Evolutionary conservation across 1,140 invertebrate species (phyloP).

Genomic region (Conopomorpha cramerella): DNA sequence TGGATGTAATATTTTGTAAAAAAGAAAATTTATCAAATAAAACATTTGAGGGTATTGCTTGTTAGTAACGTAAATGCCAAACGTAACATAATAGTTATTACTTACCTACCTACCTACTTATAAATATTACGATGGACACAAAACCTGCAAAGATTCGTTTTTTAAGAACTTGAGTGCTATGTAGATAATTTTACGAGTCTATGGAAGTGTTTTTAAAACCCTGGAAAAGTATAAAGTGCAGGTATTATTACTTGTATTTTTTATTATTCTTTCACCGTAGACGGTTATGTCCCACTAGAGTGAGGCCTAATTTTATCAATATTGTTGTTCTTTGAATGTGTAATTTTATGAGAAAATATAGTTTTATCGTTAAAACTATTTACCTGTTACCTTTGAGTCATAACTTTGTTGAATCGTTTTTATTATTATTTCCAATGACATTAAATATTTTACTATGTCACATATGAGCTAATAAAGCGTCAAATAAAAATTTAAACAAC

Average conservation of each 20-base stretch:
- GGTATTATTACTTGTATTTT: no score
- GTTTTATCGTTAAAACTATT: slow-evolving; percentile 52
- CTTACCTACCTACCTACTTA: no score
- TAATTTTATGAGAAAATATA: slow-evolving; percentile 54
- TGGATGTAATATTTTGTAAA: slow-evolving; percentile 15
- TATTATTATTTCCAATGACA: slow-evolving; percentile 54
- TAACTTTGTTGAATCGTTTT: slow-evolving; percentile 56
- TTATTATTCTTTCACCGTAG: no score
- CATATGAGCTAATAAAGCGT: slow-evolving; percentile 55
- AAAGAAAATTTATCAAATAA: no score
- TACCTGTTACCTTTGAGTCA: slow-evolving; percentile 52
- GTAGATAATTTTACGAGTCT: no score
- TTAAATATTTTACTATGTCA: slow-evolving; percentile 49
- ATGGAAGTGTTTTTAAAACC: no score
- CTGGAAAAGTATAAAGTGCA: no score
- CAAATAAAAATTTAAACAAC: no score
- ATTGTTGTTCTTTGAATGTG: slow-evolving; percentile 42
- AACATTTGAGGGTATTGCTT: no score
- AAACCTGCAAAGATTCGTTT: no score
- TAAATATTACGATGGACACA: slow-evolving; percentile 18
- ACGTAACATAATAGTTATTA: no score
- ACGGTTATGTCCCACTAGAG: background rate
- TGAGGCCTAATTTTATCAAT: slow-evolving; percentile 5
- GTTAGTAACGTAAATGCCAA: slow-evolving; percentile 36
- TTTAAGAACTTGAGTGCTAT: no score